Evolutionary conservation across 2,888 invertebrate species (phyloP).

Genomic region (Drosophila trichaetosa): DNA sequence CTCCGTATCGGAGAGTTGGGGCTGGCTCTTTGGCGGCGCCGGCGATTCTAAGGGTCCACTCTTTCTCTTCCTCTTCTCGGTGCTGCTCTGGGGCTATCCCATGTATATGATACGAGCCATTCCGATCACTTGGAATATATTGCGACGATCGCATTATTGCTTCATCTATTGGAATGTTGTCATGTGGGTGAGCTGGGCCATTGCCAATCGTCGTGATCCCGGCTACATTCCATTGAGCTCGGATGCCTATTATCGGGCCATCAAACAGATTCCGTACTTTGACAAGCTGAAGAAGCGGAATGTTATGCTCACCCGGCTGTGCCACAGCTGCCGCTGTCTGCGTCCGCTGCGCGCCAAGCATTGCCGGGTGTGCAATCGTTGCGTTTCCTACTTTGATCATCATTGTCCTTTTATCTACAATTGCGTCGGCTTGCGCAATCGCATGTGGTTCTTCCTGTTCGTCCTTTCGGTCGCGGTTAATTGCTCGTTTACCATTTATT

Average conservation of each 20-base stretch:
- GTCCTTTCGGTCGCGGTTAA: slow-evolving; percentile 95
- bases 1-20: slow-evolving; percentile 94
- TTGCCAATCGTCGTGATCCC: slow-evolving; percentile 95
- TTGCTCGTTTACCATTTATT: slow-evolving; percentile 94
- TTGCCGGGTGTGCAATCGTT: slow-evolving; percentile 95
- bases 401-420: slow-evolving; percentile 98
- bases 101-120: slow-evolving; percentile 96
- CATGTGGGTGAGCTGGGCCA: slow-evolving; percentile 97
- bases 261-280: slow-evolving; percentile 96
- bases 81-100: slow-evolving; percentile 96
- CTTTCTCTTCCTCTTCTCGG: slow-evolving; percentile 93
- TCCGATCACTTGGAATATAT: slow-evolving; percentile 95
- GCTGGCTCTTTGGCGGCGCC: slow-evolving; percentile 94
- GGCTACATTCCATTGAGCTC: slow-evolving; percentile 95
- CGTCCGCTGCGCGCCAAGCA: slow-evolving; percentile 95
- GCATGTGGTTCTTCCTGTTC: slow-evolving; percentile 97
- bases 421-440: slow-evolving; percentile 95
- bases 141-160: slow-evolving; percentile 94
- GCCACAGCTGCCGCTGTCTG: slow-evolving; percentile 95
- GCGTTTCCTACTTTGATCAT: slow-evolving; percentile 96
- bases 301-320: slow-evolving; percentile 91
- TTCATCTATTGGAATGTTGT: slow-evolving; percentile 95
- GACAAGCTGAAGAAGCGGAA: slow-evolving; percentile 96
- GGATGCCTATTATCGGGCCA: slow-evolving; percentile 95
- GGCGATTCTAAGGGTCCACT: slow-evolving; percentile 96